Percentiles rank a stretch among this genome's conserved stretches.
phyloP scores from a whole-genome alignment of 2,888 invertebrate genomes.

The Ptychoptera albimana region DNA sequence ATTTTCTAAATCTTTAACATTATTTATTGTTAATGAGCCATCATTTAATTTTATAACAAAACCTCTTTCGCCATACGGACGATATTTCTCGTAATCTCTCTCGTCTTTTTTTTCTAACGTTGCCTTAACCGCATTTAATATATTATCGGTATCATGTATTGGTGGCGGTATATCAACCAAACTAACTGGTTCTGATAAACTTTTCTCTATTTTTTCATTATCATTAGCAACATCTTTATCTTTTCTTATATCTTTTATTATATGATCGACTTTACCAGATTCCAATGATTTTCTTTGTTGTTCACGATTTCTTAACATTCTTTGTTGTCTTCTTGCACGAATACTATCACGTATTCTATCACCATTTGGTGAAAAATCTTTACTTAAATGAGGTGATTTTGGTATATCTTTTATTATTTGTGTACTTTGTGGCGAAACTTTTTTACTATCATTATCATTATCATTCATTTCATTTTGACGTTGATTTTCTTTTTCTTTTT shows the following conservation, averaged over 20 bases:
- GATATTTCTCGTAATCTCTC: constrained; percentile 13
- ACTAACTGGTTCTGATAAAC: constrained; percentile 9
- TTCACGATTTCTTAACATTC: constrained; percentile 13
- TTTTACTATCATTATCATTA: constrained; percentile 3
- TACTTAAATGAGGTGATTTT: constrained; percentile 29
- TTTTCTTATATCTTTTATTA: no score
- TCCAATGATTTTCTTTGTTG: constrained; percentile 9
- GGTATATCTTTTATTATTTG: constrained; percentile 20
- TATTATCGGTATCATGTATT: constrained; percentile 18
- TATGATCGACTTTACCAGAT: background rate
- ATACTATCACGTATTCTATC: constrained; percentile 29
- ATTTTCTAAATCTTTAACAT: constrained; percentile 28
- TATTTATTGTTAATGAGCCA: constrained; percentile 23
- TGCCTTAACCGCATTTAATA: constrained; percentile 21
- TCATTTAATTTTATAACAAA: constrained; percentile 26
- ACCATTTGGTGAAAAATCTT: constrained; percentile 30
- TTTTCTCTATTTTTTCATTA: constrained; percentile 4
- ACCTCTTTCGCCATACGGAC: constrained; percentile 28
- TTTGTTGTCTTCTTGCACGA: constrained; percentile 24
- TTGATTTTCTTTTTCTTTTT: background rate
- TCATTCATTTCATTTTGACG: background rate
- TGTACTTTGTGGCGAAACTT: constrained; percentile 5
- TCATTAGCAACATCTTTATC: constrained; percentile 4
- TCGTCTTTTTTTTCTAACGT: constrained; percentile 15
- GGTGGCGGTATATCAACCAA: constrained; percentile 8